phyloP scores from a whole-genome alignment of 2,888 invertebrate species.

The Mimachlamys varia region DNA sequence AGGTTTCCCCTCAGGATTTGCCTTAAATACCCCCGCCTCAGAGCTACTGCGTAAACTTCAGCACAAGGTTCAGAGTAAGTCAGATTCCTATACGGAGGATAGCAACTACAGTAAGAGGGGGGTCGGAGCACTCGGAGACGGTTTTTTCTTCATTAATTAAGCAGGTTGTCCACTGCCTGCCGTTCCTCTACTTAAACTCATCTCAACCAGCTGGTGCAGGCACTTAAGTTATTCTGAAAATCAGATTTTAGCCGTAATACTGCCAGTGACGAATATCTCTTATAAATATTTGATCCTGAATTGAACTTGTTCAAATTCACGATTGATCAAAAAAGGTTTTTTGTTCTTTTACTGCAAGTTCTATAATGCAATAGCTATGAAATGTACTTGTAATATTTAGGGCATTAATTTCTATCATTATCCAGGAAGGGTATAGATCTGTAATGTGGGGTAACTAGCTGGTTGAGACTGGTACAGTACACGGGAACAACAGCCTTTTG shows the following conservation, averaged over 20 bases:
- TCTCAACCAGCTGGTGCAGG: neutral
- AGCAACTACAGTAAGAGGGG: constrained; percentile 3
- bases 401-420: too few relatives aligned
- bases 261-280: too few relatives aligned
- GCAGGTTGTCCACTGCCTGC: neutral
- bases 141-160: neutral
- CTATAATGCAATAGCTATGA: too few relatives aligned
- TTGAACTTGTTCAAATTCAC: too few relatives aligned
- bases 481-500: neutral
- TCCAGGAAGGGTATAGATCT: too few relatives aligned
- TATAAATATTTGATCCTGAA: too few relatives aligned
- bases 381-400: too few relatives aligned
- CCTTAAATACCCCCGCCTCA: constrained; percentile 79
- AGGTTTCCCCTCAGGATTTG: constrained; percentile 69
- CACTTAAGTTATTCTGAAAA: neutral
- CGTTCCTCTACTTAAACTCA: neutral
- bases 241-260: too few relatives aligned
- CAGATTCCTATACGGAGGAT: constrained; percentile 46
- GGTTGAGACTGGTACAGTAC: neutral
- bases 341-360: too few relatives aligned
- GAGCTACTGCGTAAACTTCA: constrained; percentile 80
- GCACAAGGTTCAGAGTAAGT: constrained; percentile 79
- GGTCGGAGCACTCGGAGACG: neutral
- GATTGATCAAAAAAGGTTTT: too few relatives aligned
- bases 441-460: neutral